A percentile compares a stretch with the other conserved stretches of the same genome.
Conservation (phyloP, 1,140 invertebrate species). For the Penaeus japonicus region DNA sequence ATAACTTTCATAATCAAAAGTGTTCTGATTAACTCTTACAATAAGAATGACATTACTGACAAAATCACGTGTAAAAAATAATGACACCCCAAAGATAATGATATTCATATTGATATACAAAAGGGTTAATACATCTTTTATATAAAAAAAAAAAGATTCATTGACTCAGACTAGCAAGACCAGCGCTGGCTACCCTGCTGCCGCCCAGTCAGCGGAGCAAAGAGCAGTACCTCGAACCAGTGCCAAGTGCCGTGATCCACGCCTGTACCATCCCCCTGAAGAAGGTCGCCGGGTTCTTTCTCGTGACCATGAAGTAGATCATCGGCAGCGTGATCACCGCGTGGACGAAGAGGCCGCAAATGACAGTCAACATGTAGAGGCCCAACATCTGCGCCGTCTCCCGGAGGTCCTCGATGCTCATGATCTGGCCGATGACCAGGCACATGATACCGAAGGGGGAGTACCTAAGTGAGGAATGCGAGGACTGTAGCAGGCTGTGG, state of each 20-base stretch:
- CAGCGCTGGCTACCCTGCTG: too few relatives aligned
- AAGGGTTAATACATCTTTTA: too few relatives aligned
- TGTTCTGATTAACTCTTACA: too few relatives aligned
- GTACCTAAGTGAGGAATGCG: conserved; percentile 65
- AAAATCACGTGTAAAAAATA: too few relatives aligned
- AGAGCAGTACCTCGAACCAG: conserved; percentile 20
- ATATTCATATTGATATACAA: too few relatives aligned
- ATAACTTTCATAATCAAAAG: too few relatives aligned
- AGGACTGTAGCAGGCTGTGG: too few relatives aligned
- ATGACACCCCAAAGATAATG: too few relatives aligned
- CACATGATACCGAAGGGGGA: conserved; percentile 73
- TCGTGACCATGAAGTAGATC: conserved; percentile 68
- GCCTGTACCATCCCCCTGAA: conserved; percentile 71
- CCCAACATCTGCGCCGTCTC: conserved; percentile 69
- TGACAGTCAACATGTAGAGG: conserved; percentile 68
- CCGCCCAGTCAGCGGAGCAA: too few relatives aligned
- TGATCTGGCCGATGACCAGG: conserved; percentile 69
- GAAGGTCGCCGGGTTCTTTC: conserved; percentile 70
- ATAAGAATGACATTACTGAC: too few relatives aligned
- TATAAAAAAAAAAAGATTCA: too few relatives aligned
- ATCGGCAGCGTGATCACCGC: conserved; percentile 67
- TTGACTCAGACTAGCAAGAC: too few relatives aligned
- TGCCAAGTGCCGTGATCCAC: conserved; percentile 66
- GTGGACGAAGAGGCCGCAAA: conserved; percentile 70
- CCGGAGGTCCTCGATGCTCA: conserved; percentile 69